These are phyloP conservation scores for Wasmannia auropunctata DNA, from an alignment of 1,140 invertebrate species.

Conservation along the genomic window DNA sequence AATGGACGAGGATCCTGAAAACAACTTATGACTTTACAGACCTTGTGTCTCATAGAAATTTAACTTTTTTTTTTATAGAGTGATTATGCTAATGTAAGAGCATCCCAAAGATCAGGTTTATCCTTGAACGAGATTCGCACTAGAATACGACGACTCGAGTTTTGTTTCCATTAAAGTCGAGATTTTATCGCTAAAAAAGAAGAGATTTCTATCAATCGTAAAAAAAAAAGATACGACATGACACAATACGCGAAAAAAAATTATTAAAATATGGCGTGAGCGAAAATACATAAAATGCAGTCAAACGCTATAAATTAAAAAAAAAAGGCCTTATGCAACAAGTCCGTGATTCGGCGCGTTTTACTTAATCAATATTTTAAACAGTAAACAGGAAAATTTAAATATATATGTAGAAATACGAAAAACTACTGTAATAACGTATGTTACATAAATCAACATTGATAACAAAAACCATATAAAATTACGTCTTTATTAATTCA, in stretches of 20 bases:
- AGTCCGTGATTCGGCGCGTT: neutral
- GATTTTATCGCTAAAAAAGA: constrained; percentile 3
- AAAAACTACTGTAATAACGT: neutral
- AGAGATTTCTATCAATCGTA: neutral
- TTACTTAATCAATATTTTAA: constrained; percentile 1
- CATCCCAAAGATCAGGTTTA: constrained; percentile 8
- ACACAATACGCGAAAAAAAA: neutral
- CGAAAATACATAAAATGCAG: neutral
- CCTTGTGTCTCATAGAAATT: constrained; percentile 27
- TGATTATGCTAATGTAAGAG: constrained; percentile 45
- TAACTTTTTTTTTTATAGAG: constrained; percentile 16
- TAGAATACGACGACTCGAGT: neutral
- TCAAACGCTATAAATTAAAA: neutral
- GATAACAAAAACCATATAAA: neutral
- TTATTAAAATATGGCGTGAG: neutral
- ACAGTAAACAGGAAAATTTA: neutral
- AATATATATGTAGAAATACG: neutral
- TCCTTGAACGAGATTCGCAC: constrained; percentile 52
- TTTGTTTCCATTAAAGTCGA: constrained; percentile 42
- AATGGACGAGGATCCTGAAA: neutral
- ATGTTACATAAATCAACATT: neutral
- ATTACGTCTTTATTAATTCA: neutral
- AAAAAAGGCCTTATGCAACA: neutral
- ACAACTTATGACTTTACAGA: constrained; percentile 2
- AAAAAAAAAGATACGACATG: neutral